These are phyloP conservation scores for Solenodon paradoxus DNA, from an alignment of 2,113 vertebrate genomes.

Conservation along the genomic window DNA sequence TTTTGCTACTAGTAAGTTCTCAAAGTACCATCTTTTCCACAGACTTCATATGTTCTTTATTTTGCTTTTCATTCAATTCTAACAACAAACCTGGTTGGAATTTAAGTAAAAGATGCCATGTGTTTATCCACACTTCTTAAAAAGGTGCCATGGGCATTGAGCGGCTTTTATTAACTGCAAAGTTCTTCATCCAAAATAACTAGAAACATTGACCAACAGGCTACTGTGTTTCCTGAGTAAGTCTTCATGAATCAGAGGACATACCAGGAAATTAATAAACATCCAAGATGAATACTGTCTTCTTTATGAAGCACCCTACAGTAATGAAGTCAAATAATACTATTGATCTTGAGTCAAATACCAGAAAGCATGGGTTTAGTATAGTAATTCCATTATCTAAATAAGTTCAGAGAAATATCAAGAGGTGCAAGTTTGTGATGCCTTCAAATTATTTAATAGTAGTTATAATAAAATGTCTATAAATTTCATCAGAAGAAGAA, in stretches of 20 bases:
- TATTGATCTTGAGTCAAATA: background rate
- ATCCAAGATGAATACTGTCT: background rate
- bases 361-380: slow-evolving; percentile 32
- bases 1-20: slow-evolving; percentile 44
- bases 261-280: background rate
- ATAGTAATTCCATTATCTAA: slow-evolving; percentile 48
- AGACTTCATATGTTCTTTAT: background rate
- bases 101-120: background rate
- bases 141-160: background rate
- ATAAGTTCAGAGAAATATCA: slow-evolving; percentile 19
- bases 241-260: background rate
- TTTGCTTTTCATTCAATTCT: background rate
- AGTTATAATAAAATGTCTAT: background rate
- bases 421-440: background rate
- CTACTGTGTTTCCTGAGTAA: background rate
- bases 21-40: background rate
- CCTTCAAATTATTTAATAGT: background rate
- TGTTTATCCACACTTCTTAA: background rate
- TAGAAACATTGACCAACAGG: background rate
- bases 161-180: background rate
- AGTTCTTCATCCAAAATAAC: background rate
- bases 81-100: slow-evolving; percentile 16
- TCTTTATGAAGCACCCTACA: background rate
- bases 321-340: background rate
- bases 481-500: background rate